A percentile compares a stretch with the other conserved stretches of the same genome.
Conservation (phyloP, 2,888 invertebrate species). For the Drosophila testacea region DNA sequence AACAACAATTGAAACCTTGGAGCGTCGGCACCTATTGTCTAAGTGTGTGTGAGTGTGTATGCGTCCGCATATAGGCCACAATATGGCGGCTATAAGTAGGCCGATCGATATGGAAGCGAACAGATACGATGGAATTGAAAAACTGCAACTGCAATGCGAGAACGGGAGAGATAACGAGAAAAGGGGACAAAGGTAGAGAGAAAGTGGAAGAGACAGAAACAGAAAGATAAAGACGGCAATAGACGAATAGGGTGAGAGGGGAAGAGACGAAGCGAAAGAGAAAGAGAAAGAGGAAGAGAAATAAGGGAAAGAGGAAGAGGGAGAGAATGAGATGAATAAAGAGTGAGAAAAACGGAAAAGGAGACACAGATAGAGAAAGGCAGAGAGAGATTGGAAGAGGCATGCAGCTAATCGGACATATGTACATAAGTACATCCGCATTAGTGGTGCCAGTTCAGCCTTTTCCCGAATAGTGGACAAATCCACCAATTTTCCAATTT, state of each 20-base stretch:
- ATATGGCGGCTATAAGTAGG: slow-evolving; percentile 56
- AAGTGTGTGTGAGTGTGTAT: slow-evolving; percentile 7
- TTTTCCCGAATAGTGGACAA: too few relatives aligned
- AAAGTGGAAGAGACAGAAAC: not conserved
- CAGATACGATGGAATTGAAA: slow-evolving; percentile 37
- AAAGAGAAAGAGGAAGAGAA: too few relatives aligned
- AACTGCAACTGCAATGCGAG: slow-evolving; percentile 14
- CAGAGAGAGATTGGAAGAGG: not conserved
- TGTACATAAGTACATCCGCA: too few relatives aligned
- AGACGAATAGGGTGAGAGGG: not conserved
- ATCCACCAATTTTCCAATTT: too few relatives aligned
- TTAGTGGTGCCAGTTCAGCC: too few relatives aligned
- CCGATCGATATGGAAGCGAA: slow-evolving; percentile 47
- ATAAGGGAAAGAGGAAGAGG: not conserved
- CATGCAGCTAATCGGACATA: too few relatives aligned
- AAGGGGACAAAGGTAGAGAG: not conserved
- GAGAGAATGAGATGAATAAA: not conserved
- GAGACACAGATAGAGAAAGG: not conserved
- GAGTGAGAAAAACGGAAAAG: not conserved
- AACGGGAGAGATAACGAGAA: not conserved
- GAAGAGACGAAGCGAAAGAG: not conserved
- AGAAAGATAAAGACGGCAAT: not conserved
- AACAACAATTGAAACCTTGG: slow-evolving; percentile 56
- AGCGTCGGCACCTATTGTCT: slow-evolving; percentile 36
- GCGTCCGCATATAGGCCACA: slow-evolving; percentile 45